Evolutionary conservation across 1,140 invertebrate species (phyloP).

Genomic region (Drosophila ficusphila): DNA sequence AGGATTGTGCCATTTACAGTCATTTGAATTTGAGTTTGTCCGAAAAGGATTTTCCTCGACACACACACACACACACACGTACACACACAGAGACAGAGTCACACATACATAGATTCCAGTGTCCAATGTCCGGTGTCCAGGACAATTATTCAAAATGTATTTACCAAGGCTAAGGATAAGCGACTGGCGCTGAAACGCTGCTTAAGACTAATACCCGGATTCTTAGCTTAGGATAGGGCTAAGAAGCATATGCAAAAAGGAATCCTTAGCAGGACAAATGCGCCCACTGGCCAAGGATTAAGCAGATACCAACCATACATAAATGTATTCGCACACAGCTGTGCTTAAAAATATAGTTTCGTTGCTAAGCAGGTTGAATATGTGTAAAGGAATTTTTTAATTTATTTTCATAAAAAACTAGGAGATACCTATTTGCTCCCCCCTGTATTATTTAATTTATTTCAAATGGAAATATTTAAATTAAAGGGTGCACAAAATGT

Average conservation of each 20-base stretch:
- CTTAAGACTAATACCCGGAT: conserved; percentile 5
- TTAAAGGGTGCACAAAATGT: not conserved
- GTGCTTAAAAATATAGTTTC: too few relatives aligned
- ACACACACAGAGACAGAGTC: not conserved
- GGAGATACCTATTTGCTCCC: too few relatives aligned
- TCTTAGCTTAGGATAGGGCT: conserved; percentile 20
- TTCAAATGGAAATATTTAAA: not conserved
- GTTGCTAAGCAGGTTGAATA: too few relatives aligned
- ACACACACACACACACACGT: not conserved
- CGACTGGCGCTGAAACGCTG: not conserved
- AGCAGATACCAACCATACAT: not conserved
- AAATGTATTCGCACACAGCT: not conserved
- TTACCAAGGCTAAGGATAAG: conserved; percentile 31
- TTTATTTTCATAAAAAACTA: too few relatives aligned
- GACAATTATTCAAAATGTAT: conserved; percentile 70
- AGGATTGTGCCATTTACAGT: conserved; percentile 48
- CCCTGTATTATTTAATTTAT: too few relatives aligned
- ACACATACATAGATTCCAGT: conserved; percentile 1
- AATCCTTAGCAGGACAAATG: conserved; percentile 64
- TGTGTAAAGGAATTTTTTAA: too few relatives aligned
- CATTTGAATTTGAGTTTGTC: conserved; percentile 49
- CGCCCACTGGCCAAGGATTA: conserved; percentile 34
- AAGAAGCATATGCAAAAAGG: conserved; percentile 53
- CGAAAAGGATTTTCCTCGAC: conserved; percentile 27
- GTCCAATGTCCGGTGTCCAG: conserved; percentile 3